Conservation (phyloP, 2,797 vertebrate genomes). For the Rhinoraja longicauda region DNA sequence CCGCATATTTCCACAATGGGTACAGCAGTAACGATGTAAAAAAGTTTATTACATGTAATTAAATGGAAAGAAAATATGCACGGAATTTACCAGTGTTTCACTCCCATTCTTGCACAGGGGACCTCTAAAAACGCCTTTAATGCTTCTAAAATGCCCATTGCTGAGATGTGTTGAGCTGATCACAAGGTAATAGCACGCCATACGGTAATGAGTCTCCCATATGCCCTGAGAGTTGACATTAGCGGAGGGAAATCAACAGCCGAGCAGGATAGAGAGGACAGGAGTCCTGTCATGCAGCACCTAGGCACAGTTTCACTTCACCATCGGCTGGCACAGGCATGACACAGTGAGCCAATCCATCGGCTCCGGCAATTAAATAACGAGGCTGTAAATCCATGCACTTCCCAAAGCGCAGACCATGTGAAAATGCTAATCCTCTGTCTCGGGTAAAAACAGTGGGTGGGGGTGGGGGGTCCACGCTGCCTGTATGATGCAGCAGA, state of each 20-base stretch:
- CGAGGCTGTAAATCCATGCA: conserved; percentile 34
- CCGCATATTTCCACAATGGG: not conserved
- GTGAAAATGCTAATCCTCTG: conserved; percentile 35
- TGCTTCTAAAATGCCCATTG: conserved; percentile 93
- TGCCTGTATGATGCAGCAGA: conserved; percentile 27
- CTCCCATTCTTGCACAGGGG: conserved; percentile 77
- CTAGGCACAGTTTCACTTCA: conserved; percentile 6
- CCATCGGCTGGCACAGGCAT: conserved; percentile 13
- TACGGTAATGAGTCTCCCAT: conserved; percentile 56
- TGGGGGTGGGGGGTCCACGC: not conserved
- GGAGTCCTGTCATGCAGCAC: conserved; percentile 20
- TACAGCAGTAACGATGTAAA: not conserved
- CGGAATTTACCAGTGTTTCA: conserved; percentile 72
- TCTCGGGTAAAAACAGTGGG: not conserved
- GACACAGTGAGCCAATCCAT: conserved; percentile 3
- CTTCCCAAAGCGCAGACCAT: conserved; percentile 34
- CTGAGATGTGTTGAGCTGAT: conserved; percentile 96
- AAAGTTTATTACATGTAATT: conserved; percentile 27
- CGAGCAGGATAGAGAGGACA: not conserved
- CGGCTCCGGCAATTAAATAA: conserved; percentile 30
- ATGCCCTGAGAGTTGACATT: conserved; percentile 42
- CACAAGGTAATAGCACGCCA: conserved; percentile 96
- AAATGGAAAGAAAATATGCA: conserved; percentile 19
- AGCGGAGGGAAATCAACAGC: conserved; percentile 39
- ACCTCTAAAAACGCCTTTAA: conserved; percentile 95